A percentile compares a stretch with the other conserved stretches of the same genome.
These are phyloP conservation scores for Ctenodactylus gundi DNA, from an alignment of 2,113 vertebrate species.

Conservation along the genomic window DNA sequence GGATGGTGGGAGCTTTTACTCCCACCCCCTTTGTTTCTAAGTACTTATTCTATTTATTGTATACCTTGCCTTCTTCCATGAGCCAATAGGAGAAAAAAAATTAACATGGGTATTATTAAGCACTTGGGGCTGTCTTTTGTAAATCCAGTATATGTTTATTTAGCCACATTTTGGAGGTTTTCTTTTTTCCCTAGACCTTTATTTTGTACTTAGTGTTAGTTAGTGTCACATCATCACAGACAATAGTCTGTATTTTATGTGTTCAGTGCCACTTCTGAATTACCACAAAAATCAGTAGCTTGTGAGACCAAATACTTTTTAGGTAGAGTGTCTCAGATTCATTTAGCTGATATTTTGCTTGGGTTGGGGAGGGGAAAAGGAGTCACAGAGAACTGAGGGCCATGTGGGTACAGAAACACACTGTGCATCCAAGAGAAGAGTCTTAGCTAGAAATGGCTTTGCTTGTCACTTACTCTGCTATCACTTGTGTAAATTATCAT, in stretches of 20 bases:
- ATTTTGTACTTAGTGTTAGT: background rate
- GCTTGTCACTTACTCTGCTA: constrained; percentile 39
- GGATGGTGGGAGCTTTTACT: too few relatives aligned
- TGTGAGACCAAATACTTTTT: background rate
- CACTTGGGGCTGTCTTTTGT: background rate
- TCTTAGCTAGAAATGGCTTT: background rate
- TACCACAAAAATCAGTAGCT: background rate
- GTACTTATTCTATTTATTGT: too few relatives aligned
- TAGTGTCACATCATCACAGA: background rate
- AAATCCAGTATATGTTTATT: constrained; percentile 5
- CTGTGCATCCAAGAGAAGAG: background rate
- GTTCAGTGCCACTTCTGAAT: background rate
- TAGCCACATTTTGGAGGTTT: background rate
- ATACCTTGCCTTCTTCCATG: too few relatives aligned
- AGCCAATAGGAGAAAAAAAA: too few relatives aligned
- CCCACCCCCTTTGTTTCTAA: too few relatives aligned
- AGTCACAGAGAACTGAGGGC: background rate
- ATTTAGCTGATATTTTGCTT: constrained; percentile 25
- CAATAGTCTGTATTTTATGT: background rate
- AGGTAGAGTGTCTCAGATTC: background rate
- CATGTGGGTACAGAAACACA: background rate
- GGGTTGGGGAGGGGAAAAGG: background rate
- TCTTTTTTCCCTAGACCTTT: background rate
- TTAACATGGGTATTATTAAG: background rate
- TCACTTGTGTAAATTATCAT: constrained; percentile 20